Conservation (phyloP, 2,797 vertebrate genomes). For the Megaceryle alcyon region DNA sequence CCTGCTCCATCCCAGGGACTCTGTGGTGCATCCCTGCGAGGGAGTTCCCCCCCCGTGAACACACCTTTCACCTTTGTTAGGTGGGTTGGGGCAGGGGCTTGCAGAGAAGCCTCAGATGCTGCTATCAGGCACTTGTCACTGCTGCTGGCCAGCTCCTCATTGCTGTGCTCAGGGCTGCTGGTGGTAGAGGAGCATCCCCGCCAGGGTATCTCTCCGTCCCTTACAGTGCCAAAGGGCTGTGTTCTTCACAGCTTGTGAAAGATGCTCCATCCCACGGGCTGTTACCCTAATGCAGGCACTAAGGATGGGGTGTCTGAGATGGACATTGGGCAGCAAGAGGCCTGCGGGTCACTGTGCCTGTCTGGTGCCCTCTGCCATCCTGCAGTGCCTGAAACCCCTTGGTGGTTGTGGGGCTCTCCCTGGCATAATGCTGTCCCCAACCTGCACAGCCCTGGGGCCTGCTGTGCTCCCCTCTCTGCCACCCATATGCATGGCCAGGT, state of each 20-base stretch:
- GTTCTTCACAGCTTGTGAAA: neutral
- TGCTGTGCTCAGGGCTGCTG: neutral
- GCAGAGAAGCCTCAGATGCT: fast-evolving
- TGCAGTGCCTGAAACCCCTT: neutral
- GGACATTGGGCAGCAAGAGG: neutral
- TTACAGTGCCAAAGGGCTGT: neutral
- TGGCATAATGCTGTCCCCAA: fast-evolving
- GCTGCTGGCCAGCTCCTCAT: no score
- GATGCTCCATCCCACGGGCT: fast-evolving
- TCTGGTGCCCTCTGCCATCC: neutral
- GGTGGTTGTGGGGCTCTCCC: neutral
- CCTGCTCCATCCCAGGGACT: neutral
- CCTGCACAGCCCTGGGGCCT: neutral
- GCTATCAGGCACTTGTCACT: neutral
- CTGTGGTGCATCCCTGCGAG: neutral
- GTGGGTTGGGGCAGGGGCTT: neutral
- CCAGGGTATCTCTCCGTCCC: fast-evolving
- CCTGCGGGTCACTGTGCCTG: neutral
- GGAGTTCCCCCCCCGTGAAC: neutral
- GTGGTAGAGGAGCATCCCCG: neutral
- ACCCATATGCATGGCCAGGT: neutral
- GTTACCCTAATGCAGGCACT: neutral
- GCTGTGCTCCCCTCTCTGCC: neutral
- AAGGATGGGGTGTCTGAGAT: neutral
- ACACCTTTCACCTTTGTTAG: neutral